Conservation (phyloP, 1,140 invertebrate species). For the Hesperophylax magnus region DNA sequence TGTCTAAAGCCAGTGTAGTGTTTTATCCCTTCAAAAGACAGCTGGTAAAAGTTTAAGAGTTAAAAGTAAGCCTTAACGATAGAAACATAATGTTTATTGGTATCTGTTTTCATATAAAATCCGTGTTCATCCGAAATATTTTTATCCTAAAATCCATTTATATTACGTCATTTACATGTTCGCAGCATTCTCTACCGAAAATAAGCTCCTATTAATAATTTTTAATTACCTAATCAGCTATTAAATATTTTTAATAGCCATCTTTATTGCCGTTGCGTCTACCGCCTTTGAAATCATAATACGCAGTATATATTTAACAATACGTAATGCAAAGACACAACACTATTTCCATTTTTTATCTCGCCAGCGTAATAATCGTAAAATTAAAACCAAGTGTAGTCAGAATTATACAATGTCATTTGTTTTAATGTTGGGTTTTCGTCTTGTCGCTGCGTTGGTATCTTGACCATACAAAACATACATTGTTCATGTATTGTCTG, state of each 20-base stretch:
- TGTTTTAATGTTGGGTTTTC: background rate
- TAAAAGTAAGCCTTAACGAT: too few species aligned
- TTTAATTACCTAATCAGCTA: background rate
- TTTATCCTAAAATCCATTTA: background rate
- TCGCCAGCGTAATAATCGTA: background rate
- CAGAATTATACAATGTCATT: background rate
- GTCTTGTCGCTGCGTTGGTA: background rate
- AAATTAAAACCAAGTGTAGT: background rate
- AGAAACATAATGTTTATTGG: too few species aligned
- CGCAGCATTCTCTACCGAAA: background rate
- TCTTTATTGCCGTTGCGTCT: background rate
- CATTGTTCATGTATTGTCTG: background rate
- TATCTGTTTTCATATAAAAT: too few species aligned
- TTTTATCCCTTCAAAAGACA: too few species aligned
- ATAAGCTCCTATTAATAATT: background rate
- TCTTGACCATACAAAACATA: background rate
- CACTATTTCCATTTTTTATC: conserved; percentile 1
- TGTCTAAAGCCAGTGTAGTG: too few species aligned
- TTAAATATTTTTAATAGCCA: conserved; percentile 2
- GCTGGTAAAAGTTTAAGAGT: too few species aligned
- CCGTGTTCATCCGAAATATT: too few species aligned
- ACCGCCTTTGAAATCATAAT: background rate
- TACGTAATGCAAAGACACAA: background rate
- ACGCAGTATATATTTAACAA: background rate
- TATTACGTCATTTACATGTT: background rate